Base-by-base conservation (phyloP, 2,888 invertebrate genomes). In the Epinotia ramella region DNA sequence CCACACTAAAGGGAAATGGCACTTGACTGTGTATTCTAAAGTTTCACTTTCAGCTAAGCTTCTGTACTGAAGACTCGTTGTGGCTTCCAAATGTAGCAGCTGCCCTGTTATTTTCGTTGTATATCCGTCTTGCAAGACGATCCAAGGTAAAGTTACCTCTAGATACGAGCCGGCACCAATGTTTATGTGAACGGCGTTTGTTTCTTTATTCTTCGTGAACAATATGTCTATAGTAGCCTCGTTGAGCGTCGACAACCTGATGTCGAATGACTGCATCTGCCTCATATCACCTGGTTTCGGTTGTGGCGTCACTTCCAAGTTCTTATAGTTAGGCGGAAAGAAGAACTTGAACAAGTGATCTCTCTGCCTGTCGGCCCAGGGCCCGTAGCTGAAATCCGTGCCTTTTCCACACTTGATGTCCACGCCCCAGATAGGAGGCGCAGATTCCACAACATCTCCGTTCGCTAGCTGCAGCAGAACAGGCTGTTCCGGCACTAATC, bases 321-420 rank as follows among this genome's bases (percentile, higher is more conserved):
- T 96, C 85, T 97, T 96, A 91, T 97, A 98, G 88, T 98, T 97
- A 79, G 97, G 96, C 9, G 99, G 99, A 87, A 98, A 99, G 93
- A 99, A 99, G 90, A 99, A 99, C 91, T 97, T 98, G 91, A 98
- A 99, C 49, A 99, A 94, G 90, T 98, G 97, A 87, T 99, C 99
- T 79, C 99, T 96, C 88, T 99, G 99, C 69, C 99, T 95, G 88
- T 99, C 99, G 3, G 99, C 99, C 99, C 99, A 99, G 0, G 99
- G 99, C 0, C 99, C 99, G 87, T 99, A 99, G 89, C 99, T 99
- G 84, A 99, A 98, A 86, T 99, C 98, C 3, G 98, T 98, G 79
- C 98, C 99, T 91, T 98, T 99, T 0, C 98, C 98, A 87, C 98
- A 98, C 89, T 98, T 99, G 73, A 99, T 97, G 88, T 99, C 99